phyloP scores from a whole-genome alignment of 2,113 vertebrate species.

The Campylomormyrus numenius region DNA sequence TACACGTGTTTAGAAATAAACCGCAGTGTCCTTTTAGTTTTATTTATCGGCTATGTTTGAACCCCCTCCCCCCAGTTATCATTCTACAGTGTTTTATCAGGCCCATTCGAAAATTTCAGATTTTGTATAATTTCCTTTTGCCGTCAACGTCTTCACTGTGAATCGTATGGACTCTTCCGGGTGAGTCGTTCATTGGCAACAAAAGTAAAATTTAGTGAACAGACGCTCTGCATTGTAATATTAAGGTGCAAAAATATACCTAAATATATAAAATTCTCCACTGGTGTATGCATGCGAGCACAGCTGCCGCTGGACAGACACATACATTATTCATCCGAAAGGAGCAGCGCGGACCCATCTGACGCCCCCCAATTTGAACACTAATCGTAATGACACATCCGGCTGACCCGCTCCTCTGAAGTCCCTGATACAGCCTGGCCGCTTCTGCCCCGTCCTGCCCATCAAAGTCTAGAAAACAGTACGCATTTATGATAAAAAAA shows the following conservation, averaged over 20 bases:
- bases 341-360: slow-evolving; percentile 69
- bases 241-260: slow-evolving; percentile 23
- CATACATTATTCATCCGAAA: slow-evolving; percentile 91
- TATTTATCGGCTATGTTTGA: neutral
- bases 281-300: slow-evolving; percentile 82
- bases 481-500: neutral
- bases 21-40: neutral
- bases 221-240: slow-evolving; percentile 46
- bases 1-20: slow-evolving; percentile 4
- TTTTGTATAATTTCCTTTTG: neutral
- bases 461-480: neutral
- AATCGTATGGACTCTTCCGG: neutral
- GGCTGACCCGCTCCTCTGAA: slow-evolving; percentile 49
- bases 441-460: neutral
- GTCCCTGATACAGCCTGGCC: neutral
- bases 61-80: neutral
- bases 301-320: slow-evolving; percentile 81
- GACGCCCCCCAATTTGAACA: slow-evolving; percentile 72
- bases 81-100: neutral
- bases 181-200: neutral
- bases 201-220: slow-evolving; percentile 26
- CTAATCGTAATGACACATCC: slow-evolving; percentile 82
- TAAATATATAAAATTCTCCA: slow-evolving; percentile 35
- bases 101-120: neutral
- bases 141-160: neutral